Percentiles rank a stretch among this genome's conserved stretches.
phyloP scores from a whole-genome alignment of 2,113 vertebrate species.

The Plectropomus leopardus region DNA sequence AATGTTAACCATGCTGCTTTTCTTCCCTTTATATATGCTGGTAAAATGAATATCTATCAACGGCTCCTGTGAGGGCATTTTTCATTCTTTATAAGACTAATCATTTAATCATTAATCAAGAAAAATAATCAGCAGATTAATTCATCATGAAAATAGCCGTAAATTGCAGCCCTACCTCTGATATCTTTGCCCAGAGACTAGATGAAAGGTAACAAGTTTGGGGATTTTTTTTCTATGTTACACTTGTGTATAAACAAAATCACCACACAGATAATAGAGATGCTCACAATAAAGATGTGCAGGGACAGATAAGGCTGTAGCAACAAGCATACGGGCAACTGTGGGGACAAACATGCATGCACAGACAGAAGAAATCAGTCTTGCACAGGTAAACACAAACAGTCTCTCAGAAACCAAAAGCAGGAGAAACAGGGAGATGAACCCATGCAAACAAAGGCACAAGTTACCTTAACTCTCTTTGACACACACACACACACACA shows the following conservation, averaged over 20 bases:
- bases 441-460: constrained; percentile 31
- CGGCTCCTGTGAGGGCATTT: background rate
- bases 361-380: constrained; percentile 4
- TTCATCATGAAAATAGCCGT: background rate
- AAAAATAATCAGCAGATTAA: background rate
- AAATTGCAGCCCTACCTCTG: background rate
- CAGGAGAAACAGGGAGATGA: constrained; percentile 24
- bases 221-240: background rate
- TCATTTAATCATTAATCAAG: background rate
- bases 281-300: background rate
- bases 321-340: background rate
- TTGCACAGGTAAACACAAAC: background rate
- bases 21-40: background rate
- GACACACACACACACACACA: background rate
- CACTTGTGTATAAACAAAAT: background rate
- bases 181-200: background rate
- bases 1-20: background rate
- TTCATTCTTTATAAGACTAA: background rate
- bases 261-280: background rate
- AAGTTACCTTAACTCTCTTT: background rate
- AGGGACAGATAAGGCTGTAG: background rate
- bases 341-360: background rate
- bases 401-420: background rate
- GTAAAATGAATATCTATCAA: background rate
- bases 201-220: background rate